Evolutionary conservation across 1,140 invertebrate genomes (phyloP).

Genomic region (Penaeus japonicus): DNA sequence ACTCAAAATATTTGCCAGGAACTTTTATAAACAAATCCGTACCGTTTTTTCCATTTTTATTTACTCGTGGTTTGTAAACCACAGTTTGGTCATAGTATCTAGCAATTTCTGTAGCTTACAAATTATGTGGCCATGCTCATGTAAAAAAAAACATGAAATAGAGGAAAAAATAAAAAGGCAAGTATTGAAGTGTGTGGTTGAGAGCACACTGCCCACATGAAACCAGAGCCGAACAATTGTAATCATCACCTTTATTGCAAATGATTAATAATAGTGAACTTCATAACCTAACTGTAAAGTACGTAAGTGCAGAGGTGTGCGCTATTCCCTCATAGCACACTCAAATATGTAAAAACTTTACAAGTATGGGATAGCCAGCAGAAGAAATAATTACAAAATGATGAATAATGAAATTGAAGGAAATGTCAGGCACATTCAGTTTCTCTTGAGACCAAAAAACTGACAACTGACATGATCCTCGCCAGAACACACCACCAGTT

Average conservation of each 20-base stretch:
- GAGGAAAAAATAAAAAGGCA: background rate
- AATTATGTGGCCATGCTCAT: conserved; percentile 39
- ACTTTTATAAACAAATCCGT: no score
- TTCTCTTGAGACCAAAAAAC: background rate
- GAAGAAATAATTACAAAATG: conserved; percentile 36
- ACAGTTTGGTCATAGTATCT: conserved; percentile 19
- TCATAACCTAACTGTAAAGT: conserved; percentile 15
- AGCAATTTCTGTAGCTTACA: conserved; percentile 43
- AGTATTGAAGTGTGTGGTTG: conserved; percentile 1
- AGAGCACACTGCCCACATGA: conserved; percentile 21
- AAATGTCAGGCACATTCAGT: background rate
- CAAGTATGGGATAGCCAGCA: conserved; percentile 4
- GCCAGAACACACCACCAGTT: no score
- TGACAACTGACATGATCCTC: conserved; percentile 16
- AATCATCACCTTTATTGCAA: background rate
- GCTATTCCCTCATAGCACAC: background rate
- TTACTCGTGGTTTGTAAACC: conserved; percentile 42
- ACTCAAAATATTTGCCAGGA: no score
- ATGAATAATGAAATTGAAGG: conserved; percentile 17
- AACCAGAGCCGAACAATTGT: conserved; percentile 3
- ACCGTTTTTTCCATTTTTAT: conserved; percentile 34
- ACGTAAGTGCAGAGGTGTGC: conserved; percentile 1
- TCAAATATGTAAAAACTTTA: conserved; percentile 15
- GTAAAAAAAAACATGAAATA: background rate
- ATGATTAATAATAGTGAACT: background rate